phyloP scores from a whole-genome alignment of 2,113 vertebrate genomes.

The Mustela lutreola region DNA sequence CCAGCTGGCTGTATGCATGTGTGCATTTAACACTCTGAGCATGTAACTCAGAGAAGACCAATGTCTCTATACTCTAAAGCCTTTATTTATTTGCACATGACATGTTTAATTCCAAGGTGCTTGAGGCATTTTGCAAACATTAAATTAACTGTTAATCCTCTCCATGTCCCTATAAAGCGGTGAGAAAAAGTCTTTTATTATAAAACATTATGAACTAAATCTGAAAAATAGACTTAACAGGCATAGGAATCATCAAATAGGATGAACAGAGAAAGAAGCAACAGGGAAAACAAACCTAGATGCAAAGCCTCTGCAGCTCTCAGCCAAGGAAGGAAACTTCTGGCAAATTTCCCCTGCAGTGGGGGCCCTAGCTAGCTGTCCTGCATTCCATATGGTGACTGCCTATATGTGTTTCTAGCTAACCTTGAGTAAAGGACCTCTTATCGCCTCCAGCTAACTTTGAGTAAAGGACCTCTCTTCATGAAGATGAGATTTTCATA shows the following conservation, averaged over 20 bases:
- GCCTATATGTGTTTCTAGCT: neutral
- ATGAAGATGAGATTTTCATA: too few relatives aligned
- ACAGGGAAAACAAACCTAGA: neutral
- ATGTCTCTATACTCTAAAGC: constrained; percentile 49
- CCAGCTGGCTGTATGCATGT: neutral
- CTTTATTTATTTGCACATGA: constrained; percentile 68
- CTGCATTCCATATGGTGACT: neutral
- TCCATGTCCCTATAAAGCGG: constrained; percentile 58
- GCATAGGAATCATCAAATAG: constrained; percentile 46
- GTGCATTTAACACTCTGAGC: constrained; percentile 46
- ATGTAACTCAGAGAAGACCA: constrained; percentile 39
- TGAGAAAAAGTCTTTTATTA: constrained; percentile 29
- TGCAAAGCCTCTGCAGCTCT: neutral
- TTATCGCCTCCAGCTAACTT: neutral
- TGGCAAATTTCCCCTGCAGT: neutral
- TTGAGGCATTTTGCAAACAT: constrained; percentile 71
- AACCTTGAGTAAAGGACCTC: neutral
- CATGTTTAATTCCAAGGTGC: constrained; percentile 72
- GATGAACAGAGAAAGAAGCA: constrained; percentile 34
- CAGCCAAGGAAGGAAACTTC: neutral
- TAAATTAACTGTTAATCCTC: constrained; percentile 79
- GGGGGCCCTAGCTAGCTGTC: neutral
- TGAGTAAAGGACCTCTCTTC: neutral
- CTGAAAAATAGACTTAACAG: constrained; percentile 65
- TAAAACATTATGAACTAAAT: constrained; percentile 66